A percentile compares a stretch with the other conserved stretches of the same genome.
Evolutionary conservation across 2,113 vertebrate species (phyloP).

Genomic region (Mastomys coucha): DNA sequence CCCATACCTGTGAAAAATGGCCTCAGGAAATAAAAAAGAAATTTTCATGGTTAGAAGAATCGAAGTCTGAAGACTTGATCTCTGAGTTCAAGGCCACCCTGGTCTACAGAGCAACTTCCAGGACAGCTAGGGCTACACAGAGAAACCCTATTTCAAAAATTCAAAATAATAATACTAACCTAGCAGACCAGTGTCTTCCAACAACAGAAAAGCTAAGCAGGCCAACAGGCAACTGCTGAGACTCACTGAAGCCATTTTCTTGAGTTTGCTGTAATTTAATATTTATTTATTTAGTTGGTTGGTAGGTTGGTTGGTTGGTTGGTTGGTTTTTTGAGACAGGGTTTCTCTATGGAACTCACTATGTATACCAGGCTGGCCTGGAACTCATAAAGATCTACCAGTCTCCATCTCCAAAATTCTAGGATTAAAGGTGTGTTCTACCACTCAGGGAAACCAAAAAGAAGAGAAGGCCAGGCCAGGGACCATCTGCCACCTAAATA

Average conservation of each 20-base stretch:
- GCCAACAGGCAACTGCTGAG: not conserved
- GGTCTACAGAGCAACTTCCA: not conserved
- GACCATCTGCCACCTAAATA: not conserved
- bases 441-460: not conserved
- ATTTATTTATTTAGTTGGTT: not conserved
- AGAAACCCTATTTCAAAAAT: not conserved
- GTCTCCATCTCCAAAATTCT: not conserved
- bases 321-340: not conserved
- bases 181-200: not conserved
- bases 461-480: not conserved
- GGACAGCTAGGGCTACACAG: not conserved
- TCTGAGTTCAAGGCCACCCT: not conserved
- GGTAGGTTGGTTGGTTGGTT: not conserved
- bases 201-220: not conserved
- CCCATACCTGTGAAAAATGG: conserved; percentile 37
- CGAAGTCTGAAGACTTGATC: not conserved
- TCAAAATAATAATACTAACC: not conserved
- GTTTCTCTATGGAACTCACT: not conserved
- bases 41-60: conserved; percentile 15
- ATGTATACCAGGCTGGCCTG: not conserved
- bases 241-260: not conserved
- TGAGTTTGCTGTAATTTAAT: too few species aligned
- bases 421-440: not conserved
- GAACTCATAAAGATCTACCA: not conserved
- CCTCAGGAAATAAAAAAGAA: conserved; percentile 28